Evolutionary conservation across 2,797 vertebrate species (phyloP), one percentile per base, ranked within the genome.

Genomic region (Sternarchorhynchus goeldii): DNA sequence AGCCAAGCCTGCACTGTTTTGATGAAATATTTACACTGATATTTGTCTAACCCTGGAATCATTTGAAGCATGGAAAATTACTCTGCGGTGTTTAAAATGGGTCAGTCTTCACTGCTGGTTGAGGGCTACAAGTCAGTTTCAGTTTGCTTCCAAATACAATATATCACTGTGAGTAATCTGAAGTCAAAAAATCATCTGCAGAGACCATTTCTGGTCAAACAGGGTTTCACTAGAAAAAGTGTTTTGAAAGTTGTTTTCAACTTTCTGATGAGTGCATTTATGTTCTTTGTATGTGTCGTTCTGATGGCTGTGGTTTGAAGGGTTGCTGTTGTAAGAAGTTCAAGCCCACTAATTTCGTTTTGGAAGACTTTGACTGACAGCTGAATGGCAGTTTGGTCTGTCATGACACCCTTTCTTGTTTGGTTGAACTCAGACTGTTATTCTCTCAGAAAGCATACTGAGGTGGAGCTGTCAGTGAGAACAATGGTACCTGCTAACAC

Each of bases 341-440:
- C 77, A 77, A 67, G 80, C 64, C 64, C 77, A 76, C 80, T 85
- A 82, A 86, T 81, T 84, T 86, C 75, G 50, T 73, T 74, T 74
- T 74, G 80, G 82, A 69, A 78, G 53, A 5, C 12, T 71, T 20
- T 89, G 88, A 90, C 83, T 89, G 87, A 87, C 87, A 87, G 73
- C 83, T 66, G 50, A 76, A 76, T 85, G 64, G 76, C 77, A 39
- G 71, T 71, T 80, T 70, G 76, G 79, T 85, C 84, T 85, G 84
- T 88, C 86, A 85, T 84, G 81, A 86, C 86, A 78, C 82, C 72
- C 79, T 86, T 79, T 89, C 82, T 82, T 79, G 84, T 87, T 87
- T 85, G 86, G 82, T 85, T 81, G 77, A 84, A 89, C 87, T 90
- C 84, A 86, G 57, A 75, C 84, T 76, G 76, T 87, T 87, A 80